Base-by-base conservation (phyloP, 23 tunicate genomes). In the Trididemnum miniatum region DNA sequence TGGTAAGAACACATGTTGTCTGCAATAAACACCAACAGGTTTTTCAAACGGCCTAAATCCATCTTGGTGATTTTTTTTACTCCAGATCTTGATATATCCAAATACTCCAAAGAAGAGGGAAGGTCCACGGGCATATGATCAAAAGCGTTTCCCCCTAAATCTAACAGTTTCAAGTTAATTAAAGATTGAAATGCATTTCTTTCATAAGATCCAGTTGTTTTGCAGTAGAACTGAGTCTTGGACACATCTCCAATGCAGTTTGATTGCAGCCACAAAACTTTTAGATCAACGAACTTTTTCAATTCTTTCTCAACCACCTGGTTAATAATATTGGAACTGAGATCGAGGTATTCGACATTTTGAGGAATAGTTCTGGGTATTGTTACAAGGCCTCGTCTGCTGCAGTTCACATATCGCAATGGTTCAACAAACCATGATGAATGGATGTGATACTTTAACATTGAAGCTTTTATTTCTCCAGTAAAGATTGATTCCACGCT, bases 201-300 rank as follows among this genome's bases (percentile, higher is more conserved):
- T 3, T 67, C 75, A 32, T 12, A 67, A 3, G n/a, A 22, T 12
- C 67, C 29, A 12, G 12, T 67, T 37, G 7, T 9, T n/a, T 62
- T 62, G 37, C 38, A 31, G 38, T 4, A 67, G 12, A 67, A 67
- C 18, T 67, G 75, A 7, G 15, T 31, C 7, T 20, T 5, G 2
- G 7, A 32, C 5, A 38, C 15, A 67, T 31, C 9, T 31, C 75
- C 75, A 33, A 67, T 31, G 75, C 75, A 67, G 75, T 67, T 67
- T 33, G 38, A 67, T 4, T 33, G 32, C 7, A 67, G 38, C 7
- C 37, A 5, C 7, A 67, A n/a, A 2, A 67, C 38, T 33, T 67
- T 37, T 7, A 67, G 75, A 31, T 31, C 18, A 33, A 22, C 15
- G 15, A 31, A 33, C 37, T 9, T 20, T 24, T 67, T 15, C 31